Base-by-base conservation (phyloP, 1,140 invertebrate genomes). In the Reticulitermes speratus region DNA sequence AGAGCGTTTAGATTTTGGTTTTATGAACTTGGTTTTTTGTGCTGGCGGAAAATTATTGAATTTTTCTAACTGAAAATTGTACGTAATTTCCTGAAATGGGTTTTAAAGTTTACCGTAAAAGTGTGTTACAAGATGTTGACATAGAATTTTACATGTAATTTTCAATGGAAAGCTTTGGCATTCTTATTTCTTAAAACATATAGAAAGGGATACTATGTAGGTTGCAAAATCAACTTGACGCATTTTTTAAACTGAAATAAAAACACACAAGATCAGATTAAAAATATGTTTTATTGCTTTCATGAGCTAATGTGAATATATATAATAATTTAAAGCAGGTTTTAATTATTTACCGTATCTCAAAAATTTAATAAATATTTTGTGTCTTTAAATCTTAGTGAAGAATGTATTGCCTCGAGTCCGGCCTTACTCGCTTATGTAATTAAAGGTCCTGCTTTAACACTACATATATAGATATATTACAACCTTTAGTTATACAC, bases 251-350 rank as follows among this genome's bases (percentile, higher is more conserved):
- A 75, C 65, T n/a, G 30, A 75, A 75, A 75, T n/a, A 75, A 9
- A 12, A 9, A 75, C n/a, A 69, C 65, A 75, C 65, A 30, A 19
- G 44, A 25, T 84, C 83, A 84, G 83, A 44, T 84, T 84, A 52
- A 84, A 84, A 84, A 84, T 84, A 84, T 84, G 83, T 84, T 84
- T 84, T 84, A 84, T 84, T 84, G 83, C 83, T 84, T 44, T 84
- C 48, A 84, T 84, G 83, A 84, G 83, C 83, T 84, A 45, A 84
- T 52, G 83, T 84, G 83, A 84, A 84, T 84, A 84, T 84, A 84
- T 84, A 84, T 84, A 83, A 83, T 83, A 45, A 45, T 84, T 52
- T 44, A 84, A 84, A 84, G 83, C 83, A 84, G 83, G 48, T 84
- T 84, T 84, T 44, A 84, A 84, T 45, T 84, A 84, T 44, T 11